Evolutionary conservation across 2,888 invertebrate species (phyloP).

Genomic region (Caenorhabditis sp.): DNA sequence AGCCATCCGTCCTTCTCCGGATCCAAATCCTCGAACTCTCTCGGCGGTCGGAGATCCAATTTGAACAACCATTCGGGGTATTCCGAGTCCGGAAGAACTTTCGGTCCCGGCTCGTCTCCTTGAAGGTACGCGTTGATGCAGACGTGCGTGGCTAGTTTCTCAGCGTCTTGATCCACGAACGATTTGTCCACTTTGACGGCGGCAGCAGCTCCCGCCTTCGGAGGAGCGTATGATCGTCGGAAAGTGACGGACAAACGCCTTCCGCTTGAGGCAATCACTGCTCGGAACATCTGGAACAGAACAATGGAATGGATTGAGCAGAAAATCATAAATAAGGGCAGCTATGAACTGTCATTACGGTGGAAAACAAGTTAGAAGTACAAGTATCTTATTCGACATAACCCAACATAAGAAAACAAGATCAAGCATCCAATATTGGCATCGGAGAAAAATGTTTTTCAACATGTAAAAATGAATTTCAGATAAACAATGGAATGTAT

Average conservation of each 20-base stretch:
- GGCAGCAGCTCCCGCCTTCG: conserved; percentile 47
- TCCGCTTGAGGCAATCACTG: conserved; percentile 1
- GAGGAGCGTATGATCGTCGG: conserved; percentile 29
- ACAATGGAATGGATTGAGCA: background rate
- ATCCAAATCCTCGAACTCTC: conserved; percentile 73
- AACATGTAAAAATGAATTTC: conserved; percentile 6
- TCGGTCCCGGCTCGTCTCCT: conserved; percentile 80
- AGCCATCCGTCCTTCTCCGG: conserved; percentile 75
- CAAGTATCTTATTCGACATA: too few species aligned
- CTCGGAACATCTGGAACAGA: conserved; percentile 42
- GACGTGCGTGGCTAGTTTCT: conserved; percentile 73
- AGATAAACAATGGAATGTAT: conserved; percentile 1
- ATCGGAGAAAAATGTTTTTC: background rate
- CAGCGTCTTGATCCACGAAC: conserved; percentile 74
- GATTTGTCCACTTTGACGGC: conserved; percentile 68
- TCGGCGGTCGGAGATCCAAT: conserved; percentile 67
- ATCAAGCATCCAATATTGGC: too few species aligned
- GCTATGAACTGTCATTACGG: too few species aligned
- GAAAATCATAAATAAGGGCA: background rate
- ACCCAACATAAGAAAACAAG: too few species aligned
- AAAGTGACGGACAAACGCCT: background rate
- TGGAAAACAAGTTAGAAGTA: too few species aligned
- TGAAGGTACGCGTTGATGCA: conserved; percentile 76
- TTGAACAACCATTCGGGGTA: conserved; percentile 81
- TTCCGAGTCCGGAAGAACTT: conserved; percentile 80